phyloP scores from a whole-genome alignment of 2,888 invertebrate genomes.

The Caenorhabditis angaria region DNA sequence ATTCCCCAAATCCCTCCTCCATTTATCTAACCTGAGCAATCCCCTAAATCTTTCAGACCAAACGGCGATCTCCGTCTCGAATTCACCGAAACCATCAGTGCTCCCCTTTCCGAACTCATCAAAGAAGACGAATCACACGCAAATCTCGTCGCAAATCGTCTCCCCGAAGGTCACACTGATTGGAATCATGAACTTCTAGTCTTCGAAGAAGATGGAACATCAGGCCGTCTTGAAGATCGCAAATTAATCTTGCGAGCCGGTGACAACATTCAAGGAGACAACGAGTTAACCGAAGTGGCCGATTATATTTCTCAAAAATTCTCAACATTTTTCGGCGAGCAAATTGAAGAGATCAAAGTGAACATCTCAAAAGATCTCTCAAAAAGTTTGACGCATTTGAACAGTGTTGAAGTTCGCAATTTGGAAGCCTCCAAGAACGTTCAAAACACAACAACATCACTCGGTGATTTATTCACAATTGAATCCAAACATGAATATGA shows the following conservation, averaged over 20 bases:
- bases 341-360: background rate
- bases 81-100: constrained; percentile 42
- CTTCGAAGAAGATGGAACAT: constrained; percentile 29
- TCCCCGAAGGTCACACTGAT: constrained; percentile 22
- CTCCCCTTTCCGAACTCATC: constrained; percentile 30
- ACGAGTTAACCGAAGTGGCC: constrained; percentile 33
- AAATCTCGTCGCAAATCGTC: constrained; percentile 13
- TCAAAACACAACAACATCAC: constrained; percentile 20
- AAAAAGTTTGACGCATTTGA: background rate
- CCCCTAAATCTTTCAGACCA: constrained; percentile 3
- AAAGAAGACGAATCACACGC: constrained; percentile 39
- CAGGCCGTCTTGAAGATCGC: constrained; percentile 31
- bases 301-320: constrained; percentile 14
- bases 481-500: constrained; percentile 20
- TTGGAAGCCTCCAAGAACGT: background rate
- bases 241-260: constrained; percentile 28
- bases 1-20: too few species aligned
- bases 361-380: background rate
- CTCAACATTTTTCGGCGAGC: constrained; percentile 23
- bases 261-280: constrained; percentile 27
- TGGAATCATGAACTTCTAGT: constrained; percentile 35
- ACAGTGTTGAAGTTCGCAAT: background rate
- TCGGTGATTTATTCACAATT: constrained; percentile 20
- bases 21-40: too few species aligned
- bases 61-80: constrained; percentile 39